Conservation (phyloP, 2,888 invertebrate species). For the Acrobasis consociella region DNA sequence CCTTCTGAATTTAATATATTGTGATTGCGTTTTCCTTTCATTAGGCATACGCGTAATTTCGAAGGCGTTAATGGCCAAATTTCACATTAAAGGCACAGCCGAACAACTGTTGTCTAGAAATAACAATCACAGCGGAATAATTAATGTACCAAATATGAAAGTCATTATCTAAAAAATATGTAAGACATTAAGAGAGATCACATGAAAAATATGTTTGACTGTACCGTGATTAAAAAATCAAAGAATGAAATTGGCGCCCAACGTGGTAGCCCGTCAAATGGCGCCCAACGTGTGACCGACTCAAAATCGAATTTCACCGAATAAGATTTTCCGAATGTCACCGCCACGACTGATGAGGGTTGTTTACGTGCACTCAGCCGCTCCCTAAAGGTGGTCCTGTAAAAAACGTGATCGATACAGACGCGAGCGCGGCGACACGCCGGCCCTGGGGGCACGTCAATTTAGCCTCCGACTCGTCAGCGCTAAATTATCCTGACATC, state of each 20-base stretch:
- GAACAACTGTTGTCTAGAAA: no score
- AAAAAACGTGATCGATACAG: conserved; percentile 70
- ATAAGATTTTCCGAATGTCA: conserved; percentile 53
- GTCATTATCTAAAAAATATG: no score
- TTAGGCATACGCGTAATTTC: no score
- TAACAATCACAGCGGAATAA: no score
- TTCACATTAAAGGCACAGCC: no score
- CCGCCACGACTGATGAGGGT: conserved; percentile 58
- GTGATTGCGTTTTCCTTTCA: no score
- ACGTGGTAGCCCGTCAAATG: conserved; percentile 21
- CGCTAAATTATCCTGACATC: conserved; percentile 81
- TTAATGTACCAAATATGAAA: no score
- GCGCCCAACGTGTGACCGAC: conserved; percentile 29
- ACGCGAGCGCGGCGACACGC: conserved; percentile 58
- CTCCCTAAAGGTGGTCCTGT: conserved; percentile 57
- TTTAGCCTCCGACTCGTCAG: conserved; percentile 77
- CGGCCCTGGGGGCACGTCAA: conserved; percentile 73
- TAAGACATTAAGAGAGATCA: no score
- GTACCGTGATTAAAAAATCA: not conserved
- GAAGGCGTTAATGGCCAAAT: no score
- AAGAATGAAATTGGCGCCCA: conserved; percentile 23
- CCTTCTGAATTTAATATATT: not conserved
- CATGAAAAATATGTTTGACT: no score
- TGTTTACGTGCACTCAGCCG: conserved; percentile 64
- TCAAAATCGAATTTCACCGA: conserved; percentile 41